Evolutionary conservation across 2,797 vertebrate species (phyloP).

Genomic region (Novumbra hubbsi): DNA sequence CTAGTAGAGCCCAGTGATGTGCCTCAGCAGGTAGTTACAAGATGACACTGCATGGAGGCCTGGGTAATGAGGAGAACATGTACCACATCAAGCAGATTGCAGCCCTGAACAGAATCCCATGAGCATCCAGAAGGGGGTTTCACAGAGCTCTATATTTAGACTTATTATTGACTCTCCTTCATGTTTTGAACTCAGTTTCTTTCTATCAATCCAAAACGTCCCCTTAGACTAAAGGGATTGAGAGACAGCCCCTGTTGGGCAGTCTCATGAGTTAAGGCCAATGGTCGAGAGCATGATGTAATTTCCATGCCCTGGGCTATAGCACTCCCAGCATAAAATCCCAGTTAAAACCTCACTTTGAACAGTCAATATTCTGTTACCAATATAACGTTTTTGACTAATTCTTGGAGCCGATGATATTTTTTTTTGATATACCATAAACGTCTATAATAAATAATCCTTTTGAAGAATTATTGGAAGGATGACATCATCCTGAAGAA

Average conservation of each 20-base stretch:
- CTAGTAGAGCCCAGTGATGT: background rate
- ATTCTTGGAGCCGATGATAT: too few relatives aligned
- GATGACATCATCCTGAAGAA: too few relatives aligned
- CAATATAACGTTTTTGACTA: too few relatives aligned
- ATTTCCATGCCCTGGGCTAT: background rate
- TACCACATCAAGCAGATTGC: slow-evolving; percentile 3
- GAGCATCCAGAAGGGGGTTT: background rate
- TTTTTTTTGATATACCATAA: too few relatives aligned
- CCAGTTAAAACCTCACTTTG: too few relatives aligned
- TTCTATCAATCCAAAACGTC: background rate
- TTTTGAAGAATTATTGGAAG: too few relatives aligned
- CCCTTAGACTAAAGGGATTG: background rate
- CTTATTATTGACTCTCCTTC: background rate
- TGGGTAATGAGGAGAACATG: slow-evolving; percentile 7
- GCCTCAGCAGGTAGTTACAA: background rate
- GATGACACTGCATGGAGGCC: background rate
- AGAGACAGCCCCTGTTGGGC: background rate
- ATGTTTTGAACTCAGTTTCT: background rate
- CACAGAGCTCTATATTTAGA: background rate
- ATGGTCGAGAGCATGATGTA: background rate
- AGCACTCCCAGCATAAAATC: too few relatives aligned
- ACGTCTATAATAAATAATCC: too few relatives aligned
- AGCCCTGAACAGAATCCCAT: background rate
- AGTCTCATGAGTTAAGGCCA: background rate
- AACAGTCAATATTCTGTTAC: too few relatives aligned